Conservation (phyloP, 2,888 invertebrate genomes). For the Pomacea canaliculata region DNA sequence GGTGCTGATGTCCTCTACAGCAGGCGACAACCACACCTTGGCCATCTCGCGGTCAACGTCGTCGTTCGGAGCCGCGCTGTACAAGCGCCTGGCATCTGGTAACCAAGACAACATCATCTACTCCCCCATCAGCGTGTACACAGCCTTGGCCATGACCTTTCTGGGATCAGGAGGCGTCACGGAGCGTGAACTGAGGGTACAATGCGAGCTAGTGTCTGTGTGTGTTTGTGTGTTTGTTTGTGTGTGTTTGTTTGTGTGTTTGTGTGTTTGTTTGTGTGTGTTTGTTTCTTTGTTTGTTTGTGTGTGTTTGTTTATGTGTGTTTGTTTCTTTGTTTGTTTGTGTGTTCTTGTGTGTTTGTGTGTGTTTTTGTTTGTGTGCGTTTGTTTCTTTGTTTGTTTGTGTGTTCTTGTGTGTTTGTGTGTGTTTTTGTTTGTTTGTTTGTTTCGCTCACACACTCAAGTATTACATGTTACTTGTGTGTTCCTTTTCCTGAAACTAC, state of each 20-base stretch:
- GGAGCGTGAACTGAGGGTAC: neutral
- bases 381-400: too few species aligned
- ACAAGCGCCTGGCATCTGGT: neutral
- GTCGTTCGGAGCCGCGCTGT: conserved; percentile 1
- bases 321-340: too few species aligned
- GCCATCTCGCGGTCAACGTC: conserved; percentile 1
- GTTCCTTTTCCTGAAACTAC: neutral
- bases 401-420: too few species aligned
- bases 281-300: too few species aligned
- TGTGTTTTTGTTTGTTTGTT: too few species aligned
- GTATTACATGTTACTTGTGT: neutral
- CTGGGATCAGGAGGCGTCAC: neutral
- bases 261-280: too few species aligned
- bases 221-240: neutral
- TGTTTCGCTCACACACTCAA: too few species aligned
- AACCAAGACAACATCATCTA: conserved; percentile 4
- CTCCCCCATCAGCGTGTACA: conserved; percentile 11
- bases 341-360: too few species aligned
- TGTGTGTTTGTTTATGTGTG: too few species aligned
- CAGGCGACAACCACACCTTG: neutral
- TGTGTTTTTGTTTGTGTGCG: too few species aligned
- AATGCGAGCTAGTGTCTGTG: neutral
- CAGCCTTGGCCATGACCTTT: conserved; percentile 6
- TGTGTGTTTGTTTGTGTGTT: neutral
- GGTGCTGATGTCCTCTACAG: too few species aligned